Percentiles rank a stretch among this genome's conserved stretches.
Conservation (phyloP, 1,140 invertebrate genomes). For the Stegodyphus dumicola region DNA sequence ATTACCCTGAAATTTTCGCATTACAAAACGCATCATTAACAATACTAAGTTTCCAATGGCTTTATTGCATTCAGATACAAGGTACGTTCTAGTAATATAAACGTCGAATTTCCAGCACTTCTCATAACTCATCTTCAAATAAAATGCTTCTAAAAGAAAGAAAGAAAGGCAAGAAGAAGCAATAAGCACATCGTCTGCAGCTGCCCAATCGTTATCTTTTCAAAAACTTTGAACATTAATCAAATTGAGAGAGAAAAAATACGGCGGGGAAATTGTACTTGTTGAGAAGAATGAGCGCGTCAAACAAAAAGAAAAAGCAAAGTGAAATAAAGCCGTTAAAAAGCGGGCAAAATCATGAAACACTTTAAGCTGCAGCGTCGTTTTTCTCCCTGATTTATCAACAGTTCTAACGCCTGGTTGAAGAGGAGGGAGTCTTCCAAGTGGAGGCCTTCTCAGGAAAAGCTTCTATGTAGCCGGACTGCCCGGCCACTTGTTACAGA, state of each 20-base stretch:
- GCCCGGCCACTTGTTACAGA: slow-evolving; percentile 49
- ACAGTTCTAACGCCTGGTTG: slow-evolving; percentile 23
- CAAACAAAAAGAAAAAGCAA: not conserved
- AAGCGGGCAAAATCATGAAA: slow-evolving; percentile 19
- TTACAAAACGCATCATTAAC: not conserved
- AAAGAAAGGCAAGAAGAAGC: too few relatives aligned
- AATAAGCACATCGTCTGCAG: slow-evolving; percentile 15
- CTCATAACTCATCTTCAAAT: not conserved
- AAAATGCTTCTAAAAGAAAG: not conserved
- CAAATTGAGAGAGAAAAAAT: slow-evolving; percentile 28
- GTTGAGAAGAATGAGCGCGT: slow-evolving; percentile 25
- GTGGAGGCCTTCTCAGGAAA: not conserved
- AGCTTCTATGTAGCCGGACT: slow-evolving; percentile 1
- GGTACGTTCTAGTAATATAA: not conserved
- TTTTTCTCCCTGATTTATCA: slow-evolving; percentile 47
- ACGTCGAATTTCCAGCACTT: not conserved
- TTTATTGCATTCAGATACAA: not conserved
- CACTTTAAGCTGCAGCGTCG: not conserved
- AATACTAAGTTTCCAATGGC: not conserved
- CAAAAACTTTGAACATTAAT: slow-evolving; percentile 40
- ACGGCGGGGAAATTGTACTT: slow-evolving; percentile 32
- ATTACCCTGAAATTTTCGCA: too few relatives aligned
- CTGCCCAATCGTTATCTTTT: slow-evolving; percentile 39
- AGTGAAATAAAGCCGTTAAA: slow-evolving; percentile 40
- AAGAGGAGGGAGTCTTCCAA: not conserved